Conservation (phyloP, 2,113 vertebrate genomes). For the Triplophysa siluroides region DNA sequence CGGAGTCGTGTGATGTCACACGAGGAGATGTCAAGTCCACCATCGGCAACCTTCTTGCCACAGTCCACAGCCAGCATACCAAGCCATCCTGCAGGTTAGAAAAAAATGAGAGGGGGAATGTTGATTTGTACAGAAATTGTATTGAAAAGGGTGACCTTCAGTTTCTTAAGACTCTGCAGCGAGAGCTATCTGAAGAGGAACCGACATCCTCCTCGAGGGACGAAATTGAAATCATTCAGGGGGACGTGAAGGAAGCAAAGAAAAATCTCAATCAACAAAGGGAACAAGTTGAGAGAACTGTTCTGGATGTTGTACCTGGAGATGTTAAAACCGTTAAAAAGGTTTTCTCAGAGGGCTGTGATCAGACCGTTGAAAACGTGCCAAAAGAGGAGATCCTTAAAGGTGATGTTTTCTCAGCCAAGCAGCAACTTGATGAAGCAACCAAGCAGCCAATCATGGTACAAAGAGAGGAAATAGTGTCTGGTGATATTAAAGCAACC, state of each 20-base stretch:
- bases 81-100: constrained; percentile 61
- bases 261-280: constrained; percentile 68
- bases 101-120: constrained; percentile 79
- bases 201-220: constrained; percentile 51
- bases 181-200: constrained; percentile 73
- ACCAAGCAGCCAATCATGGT: constrained; percentile 60
- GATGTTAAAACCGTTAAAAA: constrained; percentile 75
- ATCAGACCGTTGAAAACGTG: constrained; percentile 57
- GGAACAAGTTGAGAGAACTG: constrained; percentile 66
- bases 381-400: constrained; percentile 70
- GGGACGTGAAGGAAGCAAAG: constrained; percentile 64
- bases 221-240: constrained; percentile 65
- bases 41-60: constrained; percentile 81
- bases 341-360: constrained; percentile 69
- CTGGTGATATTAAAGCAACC: constrained; percentile 74
- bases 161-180: constrained; percentile 82
- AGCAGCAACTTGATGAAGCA: constrained; percentile 66
- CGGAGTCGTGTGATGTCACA: constrained; percentile 60
- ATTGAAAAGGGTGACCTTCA: constrained; percentile 89
- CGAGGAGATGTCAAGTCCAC: constrained; percentile 84
- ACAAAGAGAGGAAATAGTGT: constrained; percentile 75
- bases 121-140: constrained; percentile 86
- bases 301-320: constrained; percentile 74
- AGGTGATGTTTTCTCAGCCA: constrained; percentile 67
- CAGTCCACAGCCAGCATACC: constrained; percentile 56